Percentiles rank a stretch among this genome's conserved stretches.
Evolutionary conservation across 1,140 invertebrate genomes (phyloP).

Genomic region (Dermatophagoides farinae): DNA sequence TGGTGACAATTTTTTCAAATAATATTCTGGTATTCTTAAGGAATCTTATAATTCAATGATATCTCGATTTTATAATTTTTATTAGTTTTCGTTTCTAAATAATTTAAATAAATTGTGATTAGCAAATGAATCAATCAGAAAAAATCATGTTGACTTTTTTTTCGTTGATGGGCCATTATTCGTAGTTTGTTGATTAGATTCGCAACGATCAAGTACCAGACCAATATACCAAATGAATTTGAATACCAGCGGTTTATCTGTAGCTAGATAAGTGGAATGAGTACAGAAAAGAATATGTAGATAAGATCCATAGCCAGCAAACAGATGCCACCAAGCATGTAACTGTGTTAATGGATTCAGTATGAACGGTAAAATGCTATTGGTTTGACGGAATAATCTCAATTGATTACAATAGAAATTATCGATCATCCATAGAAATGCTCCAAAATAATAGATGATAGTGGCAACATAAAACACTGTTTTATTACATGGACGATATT

Average conservation of each 20-base stretch:
- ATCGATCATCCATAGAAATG: constrained; percentile 18
- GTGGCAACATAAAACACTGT: constrained; percentile 10
- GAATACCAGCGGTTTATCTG: neutral
- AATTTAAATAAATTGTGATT: too few species aligned
- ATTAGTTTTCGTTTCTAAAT: too few species aligned
- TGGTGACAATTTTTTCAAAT: too few species aligned
- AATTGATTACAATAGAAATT: constrained; percentile 16
- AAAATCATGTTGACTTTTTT: neutral
- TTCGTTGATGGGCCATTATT: neutral
- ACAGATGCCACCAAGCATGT: constrained; percentile 24
- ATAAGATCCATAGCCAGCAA: constrained; percentile 9
- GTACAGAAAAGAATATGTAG: constrained; percentile 7
- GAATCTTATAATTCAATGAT: too few species aligned
- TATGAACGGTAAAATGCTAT: constrained; percentile 6
- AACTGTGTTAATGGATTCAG: constrained; percentile 22
- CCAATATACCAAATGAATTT: neutral
- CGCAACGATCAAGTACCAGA: neutral
- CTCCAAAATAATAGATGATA: constrained; percentile 14
- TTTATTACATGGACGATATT: neutral
- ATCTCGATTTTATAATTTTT: too few species aligned
- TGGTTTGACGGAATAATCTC: neutral
- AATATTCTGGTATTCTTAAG: too few species aligned
- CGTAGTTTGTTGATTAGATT: neutral
- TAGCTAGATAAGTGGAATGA: neutral
- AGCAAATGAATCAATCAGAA: too few species aligned